These are phyloP conservation scores for Tridacna gigas DNA, from an alignment of 2,888 invertebrate species.

Conservation along the genomic window DNA sequence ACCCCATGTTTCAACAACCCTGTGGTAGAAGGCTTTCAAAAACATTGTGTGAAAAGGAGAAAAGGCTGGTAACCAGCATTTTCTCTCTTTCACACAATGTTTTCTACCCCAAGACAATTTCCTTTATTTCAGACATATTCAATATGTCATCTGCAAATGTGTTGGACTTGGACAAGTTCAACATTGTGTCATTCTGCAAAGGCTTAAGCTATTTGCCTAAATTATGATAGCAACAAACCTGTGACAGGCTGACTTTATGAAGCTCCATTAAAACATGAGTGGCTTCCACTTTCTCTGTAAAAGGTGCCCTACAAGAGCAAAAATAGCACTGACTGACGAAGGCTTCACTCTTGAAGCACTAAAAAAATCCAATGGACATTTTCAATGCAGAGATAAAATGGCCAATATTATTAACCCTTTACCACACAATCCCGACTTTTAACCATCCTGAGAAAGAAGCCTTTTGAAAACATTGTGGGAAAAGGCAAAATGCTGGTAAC, in stretches of 20 bases:
- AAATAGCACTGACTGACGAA: no score
- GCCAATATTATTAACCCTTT: no score
- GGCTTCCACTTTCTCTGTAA: slow-evolving; percentile 86
- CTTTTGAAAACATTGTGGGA: no score
- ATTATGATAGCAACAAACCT: slow-evolving; percentile 63
- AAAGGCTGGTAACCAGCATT: background rate
- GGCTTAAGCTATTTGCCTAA: background rate
- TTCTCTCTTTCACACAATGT: background rate
- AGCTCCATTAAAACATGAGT: slow-evolving; percentile 91
- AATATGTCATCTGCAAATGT: background rate
- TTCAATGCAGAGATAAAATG: no score
- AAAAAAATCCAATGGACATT: no score
- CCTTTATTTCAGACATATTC: background rate
- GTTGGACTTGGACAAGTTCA: background rate
- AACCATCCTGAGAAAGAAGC: no score
- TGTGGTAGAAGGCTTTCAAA: background rate
- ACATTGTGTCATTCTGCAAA: background rate
- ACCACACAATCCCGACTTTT: no score
- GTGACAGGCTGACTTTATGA: slow-evolving; percentile 75
- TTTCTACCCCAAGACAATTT: background rate
- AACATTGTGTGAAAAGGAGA: background rate
- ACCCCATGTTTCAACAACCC: background rate
- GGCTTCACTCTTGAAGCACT: no score
- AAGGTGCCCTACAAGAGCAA: slow-evolving; percentile 85
- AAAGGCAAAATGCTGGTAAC: no score